Conservation (phyloP, 2,888 invertebrate genomes). For the Volucella inanis region DNA sequence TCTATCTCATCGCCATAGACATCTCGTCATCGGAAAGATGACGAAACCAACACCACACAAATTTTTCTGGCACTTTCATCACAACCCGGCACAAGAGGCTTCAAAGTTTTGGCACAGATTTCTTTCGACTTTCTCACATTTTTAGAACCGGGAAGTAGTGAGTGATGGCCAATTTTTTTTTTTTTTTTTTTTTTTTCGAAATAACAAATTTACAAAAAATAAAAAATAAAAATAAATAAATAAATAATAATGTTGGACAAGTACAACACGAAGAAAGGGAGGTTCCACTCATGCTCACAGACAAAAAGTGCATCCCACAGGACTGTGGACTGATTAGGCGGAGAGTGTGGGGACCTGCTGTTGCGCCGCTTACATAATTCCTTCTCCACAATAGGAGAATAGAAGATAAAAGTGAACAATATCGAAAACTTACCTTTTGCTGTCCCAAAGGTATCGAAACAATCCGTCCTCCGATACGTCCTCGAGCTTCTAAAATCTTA, state of each 20-base stretch:
- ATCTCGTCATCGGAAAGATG: constrained; percentile 51
- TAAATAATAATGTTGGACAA: too few species aligned
- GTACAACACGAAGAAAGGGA: too few species aligned
- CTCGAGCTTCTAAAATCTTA: constrained; percentile 91
- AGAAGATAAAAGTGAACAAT: constrained; percentile 2
- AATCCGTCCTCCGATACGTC: constrained; percentile 92
- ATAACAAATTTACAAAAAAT: constrained; percentile 4
- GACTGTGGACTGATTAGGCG: background rate
- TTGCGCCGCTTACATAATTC: constrained; percentile 68
- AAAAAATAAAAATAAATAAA: constrained; percentile 9
- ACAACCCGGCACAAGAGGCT: constrained; percentile 36
- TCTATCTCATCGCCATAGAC: background rate
- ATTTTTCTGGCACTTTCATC: constrained; percentile 6
- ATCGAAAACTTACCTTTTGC: constrained; percentile 82
- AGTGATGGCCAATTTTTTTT: background rate
- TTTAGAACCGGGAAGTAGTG: constrained; percentile 49
- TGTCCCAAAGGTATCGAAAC: constrained; percentile 88
- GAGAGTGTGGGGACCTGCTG: constrained; percentile 55
- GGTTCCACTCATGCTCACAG: background rate
- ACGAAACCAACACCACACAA: constrained; percentile 33
- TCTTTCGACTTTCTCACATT: constrained; percentile 3
- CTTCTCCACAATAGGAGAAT: constrained; percentile 9
- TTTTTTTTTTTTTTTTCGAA: background rate
- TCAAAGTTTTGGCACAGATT: constrained; percentile 33
- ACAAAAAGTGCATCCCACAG: constrained; percentile 9